Evolutionary conservation across 2,888 invertebrate genomes (phyloP), one percentile per base, ranked within the genome.

Genomic region (Galerucella pusilla): DNA sequence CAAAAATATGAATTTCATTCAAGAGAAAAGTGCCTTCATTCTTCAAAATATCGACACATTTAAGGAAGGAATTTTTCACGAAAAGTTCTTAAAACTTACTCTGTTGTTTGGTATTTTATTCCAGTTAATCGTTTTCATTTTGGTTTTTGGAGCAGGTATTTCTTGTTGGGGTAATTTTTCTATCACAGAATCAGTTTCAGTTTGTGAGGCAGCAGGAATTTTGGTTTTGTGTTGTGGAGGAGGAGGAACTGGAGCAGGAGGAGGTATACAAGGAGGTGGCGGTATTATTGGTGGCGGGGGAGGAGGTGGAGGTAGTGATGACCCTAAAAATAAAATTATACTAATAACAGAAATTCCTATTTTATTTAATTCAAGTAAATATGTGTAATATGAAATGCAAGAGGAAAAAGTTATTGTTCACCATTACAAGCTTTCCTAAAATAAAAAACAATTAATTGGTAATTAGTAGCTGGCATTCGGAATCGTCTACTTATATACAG

Each of bases 121-220:
- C 98, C 98, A 99, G 85, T 98, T 98, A 79, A 98, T 94, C 0
- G 97, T 97, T 89, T 97, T 97, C 97, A 98, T 97, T 88, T 97
- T 98, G 45, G 95, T 92, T 87, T 95, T 96, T n/a, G 98, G 98
- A 75, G 94, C 93, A 0, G 98, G 98, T 1, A 95, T 97, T 84
- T 96, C 95, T 86, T 96, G 96, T 84, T 97, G 97, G 14, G 97
- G 97, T 83, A 97, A 89, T 81, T 95, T 90, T 78, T 89, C 89
- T 63, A 89, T 87, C 77, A 86, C 83, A 77, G 84, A 81, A 73
- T 87, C 88, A 9, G 83, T 78, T 74, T 87, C 85, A 66, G 84
- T 85, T 25, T 85, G 83, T 35, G 80, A 79, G 25, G 73, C 57
- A 67, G 73, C 57, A 16, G 71, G 77, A 20, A 73, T 14, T 77